Conservation (phyloP, 35 echinoderm and acorn worm genomes). For the Ophioderma brevispina region DNA sequence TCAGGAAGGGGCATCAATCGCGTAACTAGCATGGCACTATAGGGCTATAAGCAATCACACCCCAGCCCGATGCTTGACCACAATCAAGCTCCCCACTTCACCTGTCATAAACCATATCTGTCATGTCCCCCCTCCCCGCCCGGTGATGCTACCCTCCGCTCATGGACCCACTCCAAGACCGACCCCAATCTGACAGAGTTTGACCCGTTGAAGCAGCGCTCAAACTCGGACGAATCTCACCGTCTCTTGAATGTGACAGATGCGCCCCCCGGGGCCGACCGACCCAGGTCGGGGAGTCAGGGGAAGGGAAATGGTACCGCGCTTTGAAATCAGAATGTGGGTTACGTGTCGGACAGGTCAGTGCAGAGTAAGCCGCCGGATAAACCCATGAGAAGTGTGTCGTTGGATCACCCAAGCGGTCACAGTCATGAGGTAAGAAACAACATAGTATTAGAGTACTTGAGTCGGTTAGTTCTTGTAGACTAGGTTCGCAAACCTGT, state of each 20-base stretch:
- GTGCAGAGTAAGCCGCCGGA: background rate
- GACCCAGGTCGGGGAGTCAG: background rate
- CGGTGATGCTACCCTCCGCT: too few relatives aligned
- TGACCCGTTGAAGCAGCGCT: conserved; percentile 29
- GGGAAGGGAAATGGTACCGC: background rate
- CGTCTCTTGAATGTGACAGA: background rate
- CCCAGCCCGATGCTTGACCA: background rate
- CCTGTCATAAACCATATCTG: conserved; percentile 16
- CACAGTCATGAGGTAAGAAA: background rate
- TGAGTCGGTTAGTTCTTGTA: too few relatives aligned
- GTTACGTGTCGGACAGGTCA: background rate
- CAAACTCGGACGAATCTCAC: conserved; percentile 34
- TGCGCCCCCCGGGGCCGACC: background rate
- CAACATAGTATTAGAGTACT: too few relatives aligned
- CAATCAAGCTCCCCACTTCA: conserved; percentile 1
- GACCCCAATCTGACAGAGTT: conserved; percentile 49
- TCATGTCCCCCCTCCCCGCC: background rate
- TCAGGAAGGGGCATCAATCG: conserved; percentile 65
- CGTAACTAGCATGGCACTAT: conserved; percentile 84
- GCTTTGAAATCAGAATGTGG: background rate
- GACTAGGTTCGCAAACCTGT: too few relatives aligned
- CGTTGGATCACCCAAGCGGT: conserved; percentile 47
- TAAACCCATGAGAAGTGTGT: conserved; percentile 45
- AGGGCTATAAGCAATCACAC: conserved; percentile 11
- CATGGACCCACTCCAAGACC: conserved; percentile 47